phyloP scores from a whole-genome alignment of 1,140 invertebrate species.

The Venustaconcha ellipsiformis region DNA sequence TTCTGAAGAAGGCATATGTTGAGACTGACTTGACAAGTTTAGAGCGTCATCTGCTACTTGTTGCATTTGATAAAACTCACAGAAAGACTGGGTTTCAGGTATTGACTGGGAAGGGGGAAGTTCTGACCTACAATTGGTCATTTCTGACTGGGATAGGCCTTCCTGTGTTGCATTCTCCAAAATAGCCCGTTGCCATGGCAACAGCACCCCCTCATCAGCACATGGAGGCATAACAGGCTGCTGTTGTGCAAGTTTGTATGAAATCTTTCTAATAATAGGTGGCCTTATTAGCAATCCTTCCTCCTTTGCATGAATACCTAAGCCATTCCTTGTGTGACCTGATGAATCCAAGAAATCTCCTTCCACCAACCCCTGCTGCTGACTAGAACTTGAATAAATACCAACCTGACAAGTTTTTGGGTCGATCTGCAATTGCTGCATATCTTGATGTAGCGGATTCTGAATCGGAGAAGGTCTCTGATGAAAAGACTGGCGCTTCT shows the following conservation, averaged over 20 bases:
- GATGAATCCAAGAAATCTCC: neutral
- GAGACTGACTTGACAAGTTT: no score
- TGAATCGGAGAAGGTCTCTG: conserved; percentile 77
- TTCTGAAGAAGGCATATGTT: no score
- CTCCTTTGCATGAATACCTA: conserved; percentile 27
- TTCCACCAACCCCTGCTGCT: conserved; percentile 18
- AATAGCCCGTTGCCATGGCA: conserved; percentile 33
- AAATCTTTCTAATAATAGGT: conserved; percentile 82
- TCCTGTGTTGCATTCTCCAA: conserved; percentile 9
- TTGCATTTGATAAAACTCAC: no score
- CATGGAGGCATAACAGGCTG: conserved; percentile 72
- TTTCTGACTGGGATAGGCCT: no score
- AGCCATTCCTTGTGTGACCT: neutral
- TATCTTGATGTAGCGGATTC: conserved; percentile 70
- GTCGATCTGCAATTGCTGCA: conserved; percentile 62
- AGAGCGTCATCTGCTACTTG: no score
- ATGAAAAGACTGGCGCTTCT: conserved; percentile 80
- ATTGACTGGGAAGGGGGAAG: no score
- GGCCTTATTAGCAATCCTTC: conserved; percentile 71
- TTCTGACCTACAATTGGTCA: no score
- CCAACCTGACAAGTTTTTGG: conserved; percentile 29
- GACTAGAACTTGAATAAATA: conserved; percentile 28
- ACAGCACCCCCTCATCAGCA: conserved; percentile 14
- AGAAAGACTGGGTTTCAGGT: no score
- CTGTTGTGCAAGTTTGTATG: conserved; percentile 83